Conservation (phyloP, 92 coral and sea anemone species). For the Scolanthus callimorphus region DNA sequence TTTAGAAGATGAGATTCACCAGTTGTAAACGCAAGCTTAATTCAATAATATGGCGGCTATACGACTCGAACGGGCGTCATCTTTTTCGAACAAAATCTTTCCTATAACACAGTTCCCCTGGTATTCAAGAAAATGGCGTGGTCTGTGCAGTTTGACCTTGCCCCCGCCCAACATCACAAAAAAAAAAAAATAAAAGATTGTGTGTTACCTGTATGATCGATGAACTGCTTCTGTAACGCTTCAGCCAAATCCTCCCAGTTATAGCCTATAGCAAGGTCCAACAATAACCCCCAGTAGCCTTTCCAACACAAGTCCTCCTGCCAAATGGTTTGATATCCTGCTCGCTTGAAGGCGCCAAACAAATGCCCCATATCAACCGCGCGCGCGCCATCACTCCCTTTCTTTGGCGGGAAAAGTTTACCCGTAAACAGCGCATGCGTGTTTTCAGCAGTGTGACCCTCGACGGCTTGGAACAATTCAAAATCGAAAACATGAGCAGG, state of each 20-base stretch:
- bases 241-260: slow-evolving; percentile 51
- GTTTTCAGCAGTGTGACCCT: slow-evolving; percentile 84
- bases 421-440: slow-evolving; percentile 84
- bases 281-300: slow-evolving; percentile 55
- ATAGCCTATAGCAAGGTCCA: slow-evolving; percentile 32
- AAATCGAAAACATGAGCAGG: slow-evolving; percentile 74
- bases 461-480: slow-evolving; percentile 84
- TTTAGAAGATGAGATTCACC: no score
- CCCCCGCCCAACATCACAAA: no score
- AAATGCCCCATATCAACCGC: slow-evolving; percentile 46
- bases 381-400: slow-evolving; percentile 16
- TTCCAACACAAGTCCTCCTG: slow-evolving; percentile 81
- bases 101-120: no score
- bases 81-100: no score
- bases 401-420: slow-evolving; percentile 48
- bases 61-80: no score
- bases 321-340: slow-evolving; percentile 85
- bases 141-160: no score
- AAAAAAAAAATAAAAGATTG: no score
- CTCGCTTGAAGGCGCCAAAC: slow-evolving; percentile 56
- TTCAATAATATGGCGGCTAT: no score
- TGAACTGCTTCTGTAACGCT: slow-evolving; percentile 22
- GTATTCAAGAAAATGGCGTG: no score
- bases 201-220: slow-evolving; percentile 77
- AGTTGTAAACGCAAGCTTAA: no score